phyloP scores from a whole-genome alignment of 2,113 vertebrate genomes.

The Hymenochirus boettgeri region DNA sequence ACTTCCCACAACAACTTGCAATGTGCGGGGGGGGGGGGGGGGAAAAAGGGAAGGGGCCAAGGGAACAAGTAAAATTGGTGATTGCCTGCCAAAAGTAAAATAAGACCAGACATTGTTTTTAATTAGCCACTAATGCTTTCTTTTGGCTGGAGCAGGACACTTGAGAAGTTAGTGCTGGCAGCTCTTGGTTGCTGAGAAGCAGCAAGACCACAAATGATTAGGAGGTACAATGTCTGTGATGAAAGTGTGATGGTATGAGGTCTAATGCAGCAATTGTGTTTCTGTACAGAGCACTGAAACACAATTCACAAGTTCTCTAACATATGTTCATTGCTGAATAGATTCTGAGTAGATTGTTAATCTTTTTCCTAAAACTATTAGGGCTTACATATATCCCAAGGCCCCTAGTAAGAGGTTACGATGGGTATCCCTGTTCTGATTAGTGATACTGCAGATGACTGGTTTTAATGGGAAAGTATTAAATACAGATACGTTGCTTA shows the following conservation, averaged over 20 bases:
- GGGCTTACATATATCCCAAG: too few species aligned
- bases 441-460: too few species aligned
- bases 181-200: constrained; percentile 25
- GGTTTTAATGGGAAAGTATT: too few species aligned
- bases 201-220: constrained; percentile 27
- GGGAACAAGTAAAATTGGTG: constrained; percentile 29
- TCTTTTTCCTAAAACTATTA: too few species aligned
- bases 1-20: constrained; percentile 3
- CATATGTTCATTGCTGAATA: too few species aligned
- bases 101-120: constrained; percentile 38
- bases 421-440: too few species aligned
- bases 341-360: too few species aligned
- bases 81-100: constrained; percentile 36
- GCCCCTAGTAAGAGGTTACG: too few species aligned
- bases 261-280: constrained; percentile 1
- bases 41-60: constrained; percentile 29
- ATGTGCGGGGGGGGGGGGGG: neutral
- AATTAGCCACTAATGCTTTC: constrained; percentile 42
- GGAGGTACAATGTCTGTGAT: constrained; percentile 37
- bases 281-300: neutral
- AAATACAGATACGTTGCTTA: too few species aligned
- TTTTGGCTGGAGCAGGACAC: constrained; percentile 25
- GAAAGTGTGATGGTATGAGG: constrained; percentile 33
- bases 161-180: constrained; percentile 26
- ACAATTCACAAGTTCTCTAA: too few species aligned